Percentiles rank a stretch among this genome's conserved stretches.
phyloP scores from a whole-genome alignment of 2,888 invertebrate species.

The Anarsia innoxiella region DNA sequence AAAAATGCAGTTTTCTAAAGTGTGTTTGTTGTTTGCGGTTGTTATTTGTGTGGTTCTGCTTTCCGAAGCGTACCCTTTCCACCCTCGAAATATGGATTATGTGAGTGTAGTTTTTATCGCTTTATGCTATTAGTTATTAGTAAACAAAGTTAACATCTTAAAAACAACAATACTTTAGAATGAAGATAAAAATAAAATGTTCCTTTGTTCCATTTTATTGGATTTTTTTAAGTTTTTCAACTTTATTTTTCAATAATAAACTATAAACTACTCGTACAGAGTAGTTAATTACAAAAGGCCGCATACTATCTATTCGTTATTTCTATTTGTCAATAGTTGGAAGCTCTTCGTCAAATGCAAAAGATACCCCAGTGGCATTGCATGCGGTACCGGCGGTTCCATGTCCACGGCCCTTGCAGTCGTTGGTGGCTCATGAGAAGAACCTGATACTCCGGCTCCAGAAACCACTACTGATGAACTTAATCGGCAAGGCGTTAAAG shows the following conservation, averaged over 20 bases:
- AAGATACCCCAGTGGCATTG: slow-evolving; percentile 91
- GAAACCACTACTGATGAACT: neutral
- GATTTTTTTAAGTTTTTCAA: too few species aligned
- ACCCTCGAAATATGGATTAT: slow-evolving; percentile 53
- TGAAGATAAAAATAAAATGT: too few species aligned
- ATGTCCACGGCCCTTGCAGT: slow-evolving; percentile 84
- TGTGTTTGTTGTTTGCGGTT: slow-evolving; percentile 38
- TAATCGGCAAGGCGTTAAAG: too few species aligned
- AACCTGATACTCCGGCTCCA: slow-evolving; percentile 47
- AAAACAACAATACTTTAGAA: too few species aligned
- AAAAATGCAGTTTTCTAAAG: slow-evolving; percentile 39
- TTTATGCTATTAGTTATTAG: too few species aligned
- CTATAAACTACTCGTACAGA: too few species aligned
- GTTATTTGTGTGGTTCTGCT: slow-evolving; percentile 33
- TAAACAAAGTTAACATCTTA: neutral
- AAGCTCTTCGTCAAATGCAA: slow-evolving; percentile 83
- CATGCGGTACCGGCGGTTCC: slow-evolving; percentile 86
- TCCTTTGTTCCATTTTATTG: too few species aligned
- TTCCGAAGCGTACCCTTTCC: slow-evolving; percentile 42
- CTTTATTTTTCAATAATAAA: too few species aligned
- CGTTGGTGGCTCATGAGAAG: slow-evolving; percentile 79
- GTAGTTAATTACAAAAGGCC: too few species aligned
- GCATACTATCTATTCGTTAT: too few species aligned
- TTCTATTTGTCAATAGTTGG: slow-evolving; percentile 26
- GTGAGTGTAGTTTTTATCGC: slow-evolving; percentile 36